These are phyloP conservation scores for Caenorhabditis panamensis DNA, from an alignment of 2,888 invertebrate genomes.

Conservation along the genomic window DNA sequence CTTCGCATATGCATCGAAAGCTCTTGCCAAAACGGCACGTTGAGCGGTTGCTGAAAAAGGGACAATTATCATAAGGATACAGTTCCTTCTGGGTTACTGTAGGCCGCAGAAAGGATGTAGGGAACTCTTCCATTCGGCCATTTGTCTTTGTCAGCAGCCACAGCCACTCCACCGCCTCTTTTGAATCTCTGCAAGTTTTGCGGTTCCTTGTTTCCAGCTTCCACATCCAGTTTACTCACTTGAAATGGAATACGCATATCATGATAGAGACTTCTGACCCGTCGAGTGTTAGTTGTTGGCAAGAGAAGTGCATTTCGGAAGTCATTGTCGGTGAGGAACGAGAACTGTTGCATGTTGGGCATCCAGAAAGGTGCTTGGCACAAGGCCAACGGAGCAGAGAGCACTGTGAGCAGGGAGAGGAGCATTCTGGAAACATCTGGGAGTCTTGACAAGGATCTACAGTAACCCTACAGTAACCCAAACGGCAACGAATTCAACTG, in stretches of 20 bases:
- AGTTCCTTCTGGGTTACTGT: conserved; percentile 78
- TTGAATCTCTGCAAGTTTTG: conserved; percentile 70
- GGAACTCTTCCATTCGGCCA: conserved; percentile 80
- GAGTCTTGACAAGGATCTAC: background rate
- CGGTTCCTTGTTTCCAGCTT: background rate
- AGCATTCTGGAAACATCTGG: conserved; percentile 1
- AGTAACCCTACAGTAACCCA: too few relatives aligned
- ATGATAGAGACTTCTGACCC: conserved; percentile 59
- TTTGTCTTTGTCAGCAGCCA: conserved; percentile 77
- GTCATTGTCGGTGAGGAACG: conserved; percentile 71
- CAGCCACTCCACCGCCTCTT: conserved; percentile 76
- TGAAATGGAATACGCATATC: conserved; percentile 63
- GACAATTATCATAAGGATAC: too few relatives aligned
- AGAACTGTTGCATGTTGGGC: conserved; percentile 56
- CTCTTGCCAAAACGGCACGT: conserved; percentile 83
- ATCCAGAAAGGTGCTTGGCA: conserved; percentile 57
- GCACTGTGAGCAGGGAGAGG: conserved; percentile 13
- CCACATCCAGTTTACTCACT: conserved; percentile 26
- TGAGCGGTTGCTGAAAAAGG: conserved; percentile 72
- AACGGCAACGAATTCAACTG: too few relatives aligned
- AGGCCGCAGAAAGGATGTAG: conserved; percentile 78
- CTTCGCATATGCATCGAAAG: conserved; percentile 85
- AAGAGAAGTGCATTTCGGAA: conserved; percentile 70
- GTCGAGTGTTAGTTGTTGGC: conserved; percentile 33
- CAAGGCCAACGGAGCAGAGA: conserved; percentile 35